Evolutionary conservation across 2,113 vertebrate genomes (phyloP).

Genomic region (Dasypus novemcinctus): DNA sequence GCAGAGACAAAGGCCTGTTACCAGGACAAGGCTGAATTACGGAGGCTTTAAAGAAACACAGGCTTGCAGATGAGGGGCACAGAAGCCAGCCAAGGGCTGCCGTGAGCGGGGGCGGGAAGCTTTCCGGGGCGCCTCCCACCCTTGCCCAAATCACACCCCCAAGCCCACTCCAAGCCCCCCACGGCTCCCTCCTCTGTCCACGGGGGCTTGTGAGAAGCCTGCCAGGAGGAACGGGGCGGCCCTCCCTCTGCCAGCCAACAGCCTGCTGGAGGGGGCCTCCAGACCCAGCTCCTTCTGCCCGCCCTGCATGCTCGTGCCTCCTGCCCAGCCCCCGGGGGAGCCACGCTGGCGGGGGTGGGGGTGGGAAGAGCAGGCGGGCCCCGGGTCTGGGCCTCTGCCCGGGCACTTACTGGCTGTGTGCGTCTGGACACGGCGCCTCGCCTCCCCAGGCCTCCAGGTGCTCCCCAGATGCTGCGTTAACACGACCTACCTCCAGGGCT

Average conservation of each 20-base stretch:
- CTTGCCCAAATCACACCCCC: background rate
- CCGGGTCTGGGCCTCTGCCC: background rate
- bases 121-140: background rate
- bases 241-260: background rate
- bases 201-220: background rate
- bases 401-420: background rate
- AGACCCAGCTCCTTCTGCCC: background rate
- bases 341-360: accelerated
- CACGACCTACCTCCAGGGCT: background rate
- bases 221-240: background rate
- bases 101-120: background rate
- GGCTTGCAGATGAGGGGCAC: background rate
- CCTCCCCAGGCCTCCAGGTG: background rate
- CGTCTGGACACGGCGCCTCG: background rate
- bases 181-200: background rate
- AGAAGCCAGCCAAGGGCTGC: background rate
- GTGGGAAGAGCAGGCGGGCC: background rate
- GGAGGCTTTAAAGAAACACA: slow-evolving; percentile 34
- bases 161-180: background rate
- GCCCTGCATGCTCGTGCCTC: background rate
- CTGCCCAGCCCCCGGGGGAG: background rate
- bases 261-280: background rate
- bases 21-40: background rate
- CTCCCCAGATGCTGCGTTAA: background rate
- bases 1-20: slow-evolving; percentile 5